Conservation (phyloP, 2,888 invertebrate species). For the Chydorus sphaericus region DNA sequence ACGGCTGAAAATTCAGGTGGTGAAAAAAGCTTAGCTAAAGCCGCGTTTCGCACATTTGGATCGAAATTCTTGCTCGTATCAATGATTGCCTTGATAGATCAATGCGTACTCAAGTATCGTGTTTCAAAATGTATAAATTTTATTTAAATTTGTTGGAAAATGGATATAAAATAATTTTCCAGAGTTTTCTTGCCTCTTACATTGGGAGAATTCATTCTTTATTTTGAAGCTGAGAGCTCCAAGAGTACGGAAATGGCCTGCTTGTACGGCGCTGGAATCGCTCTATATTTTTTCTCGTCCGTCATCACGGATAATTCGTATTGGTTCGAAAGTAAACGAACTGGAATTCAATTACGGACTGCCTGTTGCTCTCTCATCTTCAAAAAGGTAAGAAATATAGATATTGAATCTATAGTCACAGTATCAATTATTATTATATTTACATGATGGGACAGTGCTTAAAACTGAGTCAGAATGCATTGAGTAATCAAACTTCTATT, state of each 20-base stretch:
- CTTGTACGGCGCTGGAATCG: slow-evolving; percentile 55
- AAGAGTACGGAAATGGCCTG: slow-evolving; percentile 46
- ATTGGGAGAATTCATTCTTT: slow-evolving; percentile 47
- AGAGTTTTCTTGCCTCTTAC: slow-evolving; percentile 47
- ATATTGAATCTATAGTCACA: no score
- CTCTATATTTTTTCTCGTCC: slow-evolving; percentile 55
- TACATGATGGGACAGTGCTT: not conserved
- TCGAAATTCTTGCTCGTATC: slow-evolving; percentile 32
- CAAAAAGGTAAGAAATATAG: slow-evolving; percentile 60
- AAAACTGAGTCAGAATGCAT: slow-evolving; percentile 49
- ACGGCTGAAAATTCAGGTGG: slow-evolving; percentile 27
- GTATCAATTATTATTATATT: not conserved
- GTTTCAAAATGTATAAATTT: no score
- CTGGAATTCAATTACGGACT: slow-evolving; percentile 65
- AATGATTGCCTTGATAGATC: slow-evolving; percentile 31
- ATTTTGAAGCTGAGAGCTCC: slow-evolving; percentile 40
- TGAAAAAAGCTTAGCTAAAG: slow-evolving; percentile 34
- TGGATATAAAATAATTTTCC: slow-evolving; percentile 47
- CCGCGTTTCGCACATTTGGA: slow-evolving; percentile 33
- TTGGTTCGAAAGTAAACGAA: slow-evolving; percentile 58
- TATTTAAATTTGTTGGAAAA: no score
- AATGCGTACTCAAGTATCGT: slow-evolving; percentile 28
- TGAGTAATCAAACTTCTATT: slow-evolving; percentile 72
- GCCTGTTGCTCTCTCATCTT: slow-evolving; percentile 70
- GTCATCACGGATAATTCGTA: slow-evolving; percentile 72